phyloP scores from a whole-genome alignment of 1,140 invertebrate genomes.

The Drosophila busckii region DNA sequence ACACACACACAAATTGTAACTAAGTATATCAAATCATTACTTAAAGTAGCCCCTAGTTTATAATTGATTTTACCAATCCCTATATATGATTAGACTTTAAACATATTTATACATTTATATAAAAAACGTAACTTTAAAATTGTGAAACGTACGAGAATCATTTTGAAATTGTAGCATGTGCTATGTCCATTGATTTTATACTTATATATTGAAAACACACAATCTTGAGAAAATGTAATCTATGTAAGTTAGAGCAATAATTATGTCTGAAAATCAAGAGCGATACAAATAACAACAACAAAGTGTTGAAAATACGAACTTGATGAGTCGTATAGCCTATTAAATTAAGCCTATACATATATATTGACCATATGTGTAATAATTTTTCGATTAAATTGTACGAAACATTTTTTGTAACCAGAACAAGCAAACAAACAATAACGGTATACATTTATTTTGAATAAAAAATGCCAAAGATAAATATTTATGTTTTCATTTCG shows the following conservation, averaged over 20 bases:
- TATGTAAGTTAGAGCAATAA: slow-evolving; percentile 51
- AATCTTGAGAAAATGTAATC: slow-evolving; percentile 30
- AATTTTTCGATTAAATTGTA: slow-evolving; percentile 47
- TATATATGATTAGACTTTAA: slow-evolving; percentile 43
- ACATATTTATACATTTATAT: slow-evolving; percentile 41
- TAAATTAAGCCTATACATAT: slow-evolving; percentile 61
- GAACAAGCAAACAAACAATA: slow-evolving; percentile 26
- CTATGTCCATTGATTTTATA: slow-evolving; percentile 55
- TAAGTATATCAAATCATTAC: slow-evolving; percentile 61
- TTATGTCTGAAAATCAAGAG: slow-evolving; percentile 30
- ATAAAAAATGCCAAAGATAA: slow-evolving; percentile 71
- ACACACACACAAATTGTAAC: slow-evolving; percentile 21
- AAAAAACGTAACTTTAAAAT: slow-evolving; percentile 36
- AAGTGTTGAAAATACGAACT: slow-evolving; percentile 31
- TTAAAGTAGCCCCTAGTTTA: slow-evolving; percentile 65
- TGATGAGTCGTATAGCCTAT: slow-evolving; percentile 47
- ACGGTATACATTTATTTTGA: slow-evolving; percentile 70
- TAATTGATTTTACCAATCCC: slow-evolving; percentile 54
- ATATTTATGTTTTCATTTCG: slow-evolving; percentile 45
- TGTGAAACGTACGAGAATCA: slow-evolving; percentile 36
- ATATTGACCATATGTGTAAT: slow-evolving; percentile 39
- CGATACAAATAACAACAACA: slow-evolving; percentile 37
- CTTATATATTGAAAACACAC: slow-evolving; percentile 13
- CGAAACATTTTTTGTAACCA: slow-evolving; percentile 52
- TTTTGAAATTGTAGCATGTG: slow-evolving; percentile 35